Conservation (phyloP, 1,140 invertebrate species). For the Cotesia vestalis region DNA sequence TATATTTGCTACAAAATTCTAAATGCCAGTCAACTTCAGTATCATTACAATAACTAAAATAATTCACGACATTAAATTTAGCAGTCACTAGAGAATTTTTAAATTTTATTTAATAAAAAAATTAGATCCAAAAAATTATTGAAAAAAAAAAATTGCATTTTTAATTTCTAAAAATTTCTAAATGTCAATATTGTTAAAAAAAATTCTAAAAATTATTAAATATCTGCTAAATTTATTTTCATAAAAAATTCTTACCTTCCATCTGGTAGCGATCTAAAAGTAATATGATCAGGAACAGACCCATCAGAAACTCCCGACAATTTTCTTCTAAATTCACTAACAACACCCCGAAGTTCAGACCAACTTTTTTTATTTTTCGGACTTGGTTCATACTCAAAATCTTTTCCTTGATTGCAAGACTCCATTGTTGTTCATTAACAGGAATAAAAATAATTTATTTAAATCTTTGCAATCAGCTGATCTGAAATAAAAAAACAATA, state of each 20-base stretch:
- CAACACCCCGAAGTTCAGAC: constrained; percentile 81
- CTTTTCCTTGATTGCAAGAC: constrained; percentile 43
- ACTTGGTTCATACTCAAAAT: constrained; percentile 31
- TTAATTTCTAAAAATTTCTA: too few species aligned
- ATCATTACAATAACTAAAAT: neutral
- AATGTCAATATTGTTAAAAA: neutral
- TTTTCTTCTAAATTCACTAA: constrained; percentile 82
- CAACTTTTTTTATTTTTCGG: constrained; percentile 68
- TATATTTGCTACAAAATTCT: too few species aligned
- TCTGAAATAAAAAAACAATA: too few species aligned
- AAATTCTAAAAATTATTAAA: too few species aligned
- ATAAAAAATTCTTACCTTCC: constrained; percentile 61
- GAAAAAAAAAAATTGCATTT: too few species aligned
- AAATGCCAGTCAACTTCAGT: too few species aligned
- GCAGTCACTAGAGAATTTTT: too few species aligned
- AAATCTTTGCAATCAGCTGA: too few species aligned
- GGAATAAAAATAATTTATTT: neutral
- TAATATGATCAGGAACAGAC: constrained; percentile 79
- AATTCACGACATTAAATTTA: too few species aligned
- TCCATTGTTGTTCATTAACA: constrained; percentile 44
- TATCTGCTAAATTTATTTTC: too few species aligned
- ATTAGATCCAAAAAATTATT: too few species aligned
- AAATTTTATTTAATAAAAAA: too few species aligned
- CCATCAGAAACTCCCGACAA: constrained; percentile 79
- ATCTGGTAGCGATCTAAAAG: constrained; percentile 80